Evolutionary conservation across 2,888 invertebrate genomes (phyloP).

Genomic region (Buathra laborator): DNA sequence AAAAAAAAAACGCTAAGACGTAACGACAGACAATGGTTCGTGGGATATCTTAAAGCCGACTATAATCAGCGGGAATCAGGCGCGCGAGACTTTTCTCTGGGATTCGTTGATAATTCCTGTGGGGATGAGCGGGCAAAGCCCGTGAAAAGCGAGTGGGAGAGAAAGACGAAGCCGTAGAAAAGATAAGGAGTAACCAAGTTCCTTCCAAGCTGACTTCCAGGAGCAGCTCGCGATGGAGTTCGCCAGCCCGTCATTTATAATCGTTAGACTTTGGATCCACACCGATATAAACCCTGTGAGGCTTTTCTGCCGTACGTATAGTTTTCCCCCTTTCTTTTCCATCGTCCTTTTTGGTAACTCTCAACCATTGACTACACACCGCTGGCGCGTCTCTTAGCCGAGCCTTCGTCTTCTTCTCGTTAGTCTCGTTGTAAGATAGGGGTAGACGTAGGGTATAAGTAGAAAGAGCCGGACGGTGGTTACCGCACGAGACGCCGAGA

Average conservation of each 20-base stretch:
- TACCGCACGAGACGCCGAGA: conserved; percentile 68
- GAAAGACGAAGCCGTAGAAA: conserved; percentile 61
- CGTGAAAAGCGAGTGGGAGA: conserved; percentile 50
- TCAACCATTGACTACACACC: conserved; percentile 44
- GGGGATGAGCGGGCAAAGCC: conserved; percentile 19
- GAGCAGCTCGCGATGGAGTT: conserved; percentile 25
- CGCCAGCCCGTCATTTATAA: conserved; percentile 70
- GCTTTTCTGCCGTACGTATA: conserved; percentile 51
- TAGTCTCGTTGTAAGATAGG: conserved; percentile 43
- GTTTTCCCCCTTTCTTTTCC: conserved; percentile 27
- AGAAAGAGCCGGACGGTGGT: conserved; percentile 25
- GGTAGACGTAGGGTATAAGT: conserved; percentile 47
- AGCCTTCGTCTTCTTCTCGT: conserved; percentile 17
- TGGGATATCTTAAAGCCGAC: conserved; percentile 18
- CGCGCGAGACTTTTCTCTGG: conserved; percentile 21
- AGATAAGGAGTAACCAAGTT: conserved; percentile 69
- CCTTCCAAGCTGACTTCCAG: conserved; percentile 7
- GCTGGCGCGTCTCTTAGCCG: conserved; percentile 43
- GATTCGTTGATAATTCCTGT: conserved; percentile 3
- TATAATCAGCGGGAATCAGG: conserved; percentile 51
- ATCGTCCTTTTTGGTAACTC: conserved; percentile 44
- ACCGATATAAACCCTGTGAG: conserved; percentile 66
- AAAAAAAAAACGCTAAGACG: conserved; percentile 8
- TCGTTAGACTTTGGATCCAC: conserved; percentile 72
- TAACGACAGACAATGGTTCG: conserved; percentile 7